Evolutionary conservation across 1,140 invertebrate species (phyloP).

Genomic region (Orius laevigatus): DNA sequence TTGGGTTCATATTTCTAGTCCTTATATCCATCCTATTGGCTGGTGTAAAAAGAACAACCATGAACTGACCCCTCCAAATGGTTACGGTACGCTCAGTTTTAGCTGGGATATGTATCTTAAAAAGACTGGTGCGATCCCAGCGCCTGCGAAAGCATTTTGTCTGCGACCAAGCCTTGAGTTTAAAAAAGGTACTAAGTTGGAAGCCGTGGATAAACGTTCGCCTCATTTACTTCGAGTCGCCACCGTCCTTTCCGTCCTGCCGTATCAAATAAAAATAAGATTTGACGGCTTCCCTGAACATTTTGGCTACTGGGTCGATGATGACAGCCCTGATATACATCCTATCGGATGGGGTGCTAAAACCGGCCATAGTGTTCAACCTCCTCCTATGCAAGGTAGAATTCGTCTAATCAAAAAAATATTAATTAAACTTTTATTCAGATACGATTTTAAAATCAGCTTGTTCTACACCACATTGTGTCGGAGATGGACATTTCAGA

Average conservation of each 20-base stretch:
- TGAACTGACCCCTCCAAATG: slow-evolving; percentile 70
- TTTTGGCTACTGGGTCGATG: slow-evolving; percentile 79
- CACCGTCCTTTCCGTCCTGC: slow-evolving; percentile 58
- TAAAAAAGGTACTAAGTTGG: slow-evolving; percentile 53
- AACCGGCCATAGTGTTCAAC: slow-evolving; percentile 71
- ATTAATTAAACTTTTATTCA: neutral
- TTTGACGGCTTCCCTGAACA: slow-evolving; percentile 82
- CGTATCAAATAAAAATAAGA: slow-evolving; percentile 56
- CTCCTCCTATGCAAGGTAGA: slow-evolving; percentile 36
- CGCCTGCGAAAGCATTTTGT: slow-evolving; percentile 71
- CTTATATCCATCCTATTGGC: slow-evolving; percentile 84
- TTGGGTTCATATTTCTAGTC: slow-evolving; percentile 77
- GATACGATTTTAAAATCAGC: neutral
- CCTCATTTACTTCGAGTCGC: slow-evolving; percentile 71
- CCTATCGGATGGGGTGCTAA: slow-evolving; percentile 79
- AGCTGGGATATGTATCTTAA: slow-evolving; percentile 73
- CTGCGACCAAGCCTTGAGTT: slow-evolving; percentile 63
- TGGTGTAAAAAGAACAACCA: slow-evolving; percentile 75
- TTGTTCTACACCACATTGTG: slow-evolving; percentile 60
- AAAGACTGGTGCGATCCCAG: slow-evolving; percentile 54
- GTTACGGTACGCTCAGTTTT: slow-evolving; percentile 59
- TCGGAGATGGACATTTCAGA: slow-evolving; percentile 58
- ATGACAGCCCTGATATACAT: slow-evolving; percentile 80
- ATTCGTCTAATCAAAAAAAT: neutral
- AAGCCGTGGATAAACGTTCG: slow-evolving; percentile 77